These are phyloP conservation scores for Microhierax caerulescens DNA, from an alignment of 2,797 vertebrate species.

Conservation along the genomic window DNA sequence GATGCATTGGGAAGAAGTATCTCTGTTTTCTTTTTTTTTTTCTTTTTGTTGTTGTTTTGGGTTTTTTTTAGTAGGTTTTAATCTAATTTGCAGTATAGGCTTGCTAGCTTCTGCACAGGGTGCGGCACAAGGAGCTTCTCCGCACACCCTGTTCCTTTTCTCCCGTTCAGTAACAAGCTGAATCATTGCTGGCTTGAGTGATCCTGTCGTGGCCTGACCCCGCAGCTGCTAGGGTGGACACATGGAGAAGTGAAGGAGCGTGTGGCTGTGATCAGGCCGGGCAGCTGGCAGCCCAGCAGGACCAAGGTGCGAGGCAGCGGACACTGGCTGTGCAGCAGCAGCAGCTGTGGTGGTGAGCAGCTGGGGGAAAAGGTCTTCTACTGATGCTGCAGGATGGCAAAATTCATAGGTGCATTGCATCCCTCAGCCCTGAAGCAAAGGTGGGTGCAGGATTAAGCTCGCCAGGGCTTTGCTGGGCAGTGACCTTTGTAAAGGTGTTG, in stretches of 20 bases:
- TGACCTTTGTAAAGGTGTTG: not conserved
- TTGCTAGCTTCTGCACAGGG: not conserved
- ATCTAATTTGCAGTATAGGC: not conserved
- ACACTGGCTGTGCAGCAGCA: not conserved
- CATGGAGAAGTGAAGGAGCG: not conserved
- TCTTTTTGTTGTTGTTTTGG: no score
- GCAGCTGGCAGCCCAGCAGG: not conserved
- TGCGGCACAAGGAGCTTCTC: not conserved
- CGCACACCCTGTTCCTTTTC: fast-evolving
- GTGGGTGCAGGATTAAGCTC: not conserved
- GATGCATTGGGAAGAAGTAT: not conserved
- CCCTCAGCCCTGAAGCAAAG: not conserved
- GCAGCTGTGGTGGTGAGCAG: not conserved
- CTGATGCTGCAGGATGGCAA: not conserved
- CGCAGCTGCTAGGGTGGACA: not conserved
- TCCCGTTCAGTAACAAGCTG: not conserved
- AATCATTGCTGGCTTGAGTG: not conserved
- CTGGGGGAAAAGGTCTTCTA: not conserved
- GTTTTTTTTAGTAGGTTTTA: not conserved
- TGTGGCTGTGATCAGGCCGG: no score
- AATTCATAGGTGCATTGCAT: not conserved
- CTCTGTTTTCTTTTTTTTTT: not conserved
- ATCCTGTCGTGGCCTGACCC: not conserved
- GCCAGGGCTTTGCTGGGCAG: not conserved
- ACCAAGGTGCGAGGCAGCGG: fast-evolving